These are phyloP conservation scores for Eurytoma adleriae DNA, from an alignment of 2,888 invertebrate genomes.

Conservation along the genomic window DNA sequence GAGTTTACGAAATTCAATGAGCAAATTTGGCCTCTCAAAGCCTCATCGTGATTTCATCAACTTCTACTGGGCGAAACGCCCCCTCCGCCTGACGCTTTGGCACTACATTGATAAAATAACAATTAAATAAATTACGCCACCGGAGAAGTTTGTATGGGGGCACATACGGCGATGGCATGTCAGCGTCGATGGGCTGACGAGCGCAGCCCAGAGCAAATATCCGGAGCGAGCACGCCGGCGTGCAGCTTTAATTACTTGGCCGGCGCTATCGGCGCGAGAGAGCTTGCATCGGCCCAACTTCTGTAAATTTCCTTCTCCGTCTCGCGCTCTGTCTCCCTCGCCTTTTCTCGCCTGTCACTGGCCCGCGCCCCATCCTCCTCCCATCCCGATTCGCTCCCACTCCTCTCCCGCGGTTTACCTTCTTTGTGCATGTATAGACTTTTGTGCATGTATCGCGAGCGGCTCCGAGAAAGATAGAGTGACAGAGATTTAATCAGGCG, in stretches of 20 bases:
- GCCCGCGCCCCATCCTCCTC: not conserved
- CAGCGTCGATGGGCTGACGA: slow-evolving; percentile 21
- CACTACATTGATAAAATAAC: slow-evolving; percentile 27
- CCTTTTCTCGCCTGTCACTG: slow-evolving; percentile 4
- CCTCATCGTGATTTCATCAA: slow-evolving; percentile 13
- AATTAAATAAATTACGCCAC: slow-evolving; percentile 27
- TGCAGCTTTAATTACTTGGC: slow-evolving; percentile 58
- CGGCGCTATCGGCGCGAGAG: slow-evolving; percentile 2
- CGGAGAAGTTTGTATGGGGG: not conserved
- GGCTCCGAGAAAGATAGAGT: slow-evolving; percentile 6
- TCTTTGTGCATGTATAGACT: not conserved
- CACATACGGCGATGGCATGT: not conserved
- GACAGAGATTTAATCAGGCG: slow-evolving; percentile 56
- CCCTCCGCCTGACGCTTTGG: too few species aligned
- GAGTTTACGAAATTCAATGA: slow-evolving; percentile 30
- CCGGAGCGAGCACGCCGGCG: slow-evolving; percentile 20
- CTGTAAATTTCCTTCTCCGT: slow-evolving; percentile 56
- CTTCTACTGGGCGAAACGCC: not conserved
- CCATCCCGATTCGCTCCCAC: not conserved
- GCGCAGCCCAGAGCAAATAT: slow-evolving; percentile 51
- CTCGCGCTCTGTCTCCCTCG: slow-evolving; percentile 29
- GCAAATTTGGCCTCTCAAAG: slow-evolving; percentile 21
- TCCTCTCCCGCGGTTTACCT: not conserved
- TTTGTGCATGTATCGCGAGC: not conserved
- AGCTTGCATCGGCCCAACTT: slow-evolving; percentile 38